A percentile compares a stretch with the other conserved stretches of the same genome.
phyloP scores from a whole-genome alignment of 2,113 vertebrate species.

The Psophia crepitans region DNA sequence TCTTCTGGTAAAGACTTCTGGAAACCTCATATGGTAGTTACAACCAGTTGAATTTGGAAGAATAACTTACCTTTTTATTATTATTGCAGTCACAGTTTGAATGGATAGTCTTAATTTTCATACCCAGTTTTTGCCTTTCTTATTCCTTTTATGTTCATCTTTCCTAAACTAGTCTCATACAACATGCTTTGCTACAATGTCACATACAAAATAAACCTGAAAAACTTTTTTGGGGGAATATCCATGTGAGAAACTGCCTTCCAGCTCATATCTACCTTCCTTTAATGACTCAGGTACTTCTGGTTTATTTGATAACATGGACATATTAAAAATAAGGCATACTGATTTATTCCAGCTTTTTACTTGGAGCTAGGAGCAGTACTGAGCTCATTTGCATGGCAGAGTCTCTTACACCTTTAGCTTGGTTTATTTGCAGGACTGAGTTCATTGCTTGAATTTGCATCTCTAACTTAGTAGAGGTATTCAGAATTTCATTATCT shows the following conservation, averaged over 20 bases:
- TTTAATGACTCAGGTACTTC: background rate
- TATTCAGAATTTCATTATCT: conserved; percentile 32
- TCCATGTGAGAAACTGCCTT: background rate
- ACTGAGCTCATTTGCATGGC: background rate
- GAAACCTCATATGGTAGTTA: background rate
- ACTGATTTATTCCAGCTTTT: background rate
- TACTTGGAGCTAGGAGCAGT: background rate
- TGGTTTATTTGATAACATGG: background rate
- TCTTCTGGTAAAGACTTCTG: background rate
- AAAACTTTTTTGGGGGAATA: background rate
- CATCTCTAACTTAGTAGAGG: background rate
- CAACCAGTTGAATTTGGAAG: background rate
- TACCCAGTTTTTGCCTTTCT: background rate
- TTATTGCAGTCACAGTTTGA: conserved; percentile 16
- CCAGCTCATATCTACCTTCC: background rate
- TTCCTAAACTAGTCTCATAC: background rate
- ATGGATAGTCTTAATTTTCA: background rate
- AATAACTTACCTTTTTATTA: background rate
- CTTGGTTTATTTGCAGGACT: background rate
- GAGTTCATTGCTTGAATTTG: background rate
- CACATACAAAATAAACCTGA: background rate
- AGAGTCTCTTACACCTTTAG: background rate
- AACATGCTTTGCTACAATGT: background rate
- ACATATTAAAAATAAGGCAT: background rate
- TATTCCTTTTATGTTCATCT: conserved; percentile 8